Evolutionary conservation across 2,113 vertebrate genomes (phyloP).

Genomic region (Euleptes europaea): DNA sequence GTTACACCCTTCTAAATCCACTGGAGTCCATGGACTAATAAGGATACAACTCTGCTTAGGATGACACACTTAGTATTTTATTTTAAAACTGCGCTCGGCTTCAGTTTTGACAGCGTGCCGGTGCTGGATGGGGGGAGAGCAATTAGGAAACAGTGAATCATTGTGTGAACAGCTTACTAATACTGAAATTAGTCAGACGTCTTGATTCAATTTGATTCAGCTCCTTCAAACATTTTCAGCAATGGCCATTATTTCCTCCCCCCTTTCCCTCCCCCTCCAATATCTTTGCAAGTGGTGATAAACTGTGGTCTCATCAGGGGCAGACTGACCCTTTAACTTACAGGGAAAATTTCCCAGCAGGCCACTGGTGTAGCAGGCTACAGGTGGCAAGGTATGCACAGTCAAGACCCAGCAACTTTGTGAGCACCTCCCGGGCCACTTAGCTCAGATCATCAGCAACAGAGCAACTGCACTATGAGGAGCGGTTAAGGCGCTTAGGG

Average conservation of each 20-base stretch:
- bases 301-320: not conserved
- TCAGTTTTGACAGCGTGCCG: constrained; percentile 10
- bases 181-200: not conserved
- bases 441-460: too few species aligned
- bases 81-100: not conserved
- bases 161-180: constrained; percentile 2
- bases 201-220: not conserved
- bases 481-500: too few species aligned
- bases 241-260: not conserved
- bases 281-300: not conserved
- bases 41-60: too few species aligned
- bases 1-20: too few species aligned
- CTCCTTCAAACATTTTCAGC: constrained; percentile 28
- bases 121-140: constrained; percentile 6
- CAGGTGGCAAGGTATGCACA: too few species aligned
- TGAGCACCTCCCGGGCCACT: too few species aligned
- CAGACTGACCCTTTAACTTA: too few species aligned
- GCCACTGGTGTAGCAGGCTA: too few species aligned
- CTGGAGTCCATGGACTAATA: too few species aligned
- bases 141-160: constrained; percentile 19
- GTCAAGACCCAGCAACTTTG: too few species aligned
- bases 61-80: not conserved
- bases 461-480: too few species aligned
- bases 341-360: too few species aligned
- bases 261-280: not conserved